Base-by-base conservation (phyloP, 1,140 invertebrate species). In the Drosophila burlai region DNA sequence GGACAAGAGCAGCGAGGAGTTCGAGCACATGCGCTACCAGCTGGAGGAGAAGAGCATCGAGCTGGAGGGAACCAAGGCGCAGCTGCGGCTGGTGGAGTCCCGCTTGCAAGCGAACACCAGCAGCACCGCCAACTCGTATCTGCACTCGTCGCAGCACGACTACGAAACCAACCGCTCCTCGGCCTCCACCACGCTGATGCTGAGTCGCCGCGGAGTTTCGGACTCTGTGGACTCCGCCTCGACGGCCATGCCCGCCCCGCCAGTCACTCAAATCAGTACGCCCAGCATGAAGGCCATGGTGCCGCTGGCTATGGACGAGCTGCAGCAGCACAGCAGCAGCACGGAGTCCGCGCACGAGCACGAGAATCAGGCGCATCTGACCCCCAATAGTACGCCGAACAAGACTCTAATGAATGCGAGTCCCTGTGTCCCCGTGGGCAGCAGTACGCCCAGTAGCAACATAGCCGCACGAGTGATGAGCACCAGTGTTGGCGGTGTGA, bases 1-100 rank as follows among this genome's bases (percentile, higher is more conserved):
- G 66, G 96, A 97, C 80, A 96, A 96, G 80, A 94, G 95, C 45
- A 95, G 95, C 81, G 96, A 97, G 80, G 95, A 97, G 85, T 96
- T 96, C 61, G 96, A 97, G 67, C 96, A 97, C 91, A 94, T 97
- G 73, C 95, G 95, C 82, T 97, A 97, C 93, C 96, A 97, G 96
- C 91, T 97, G 77, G 96, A 97, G 90, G 96, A 97, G 91, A 95
- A 96, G 81, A 96, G 95, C 72, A 97, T 97, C 69, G 96, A 97
- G 90, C 81, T 97, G 73, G 96, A 97, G 93, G 96, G 96, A 8
- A 97, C 96, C 3, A 94, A 95, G 69, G 96, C 96, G 0, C 94
- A 95, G 50, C 94, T 97, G 16, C 94, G 96, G 15, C 94, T 97
- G 45, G 91, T 97, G 26, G 96, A 97, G 81, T 94, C 92, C 0